Conservation (phyloP, 2,888 invertebrate species). For the Odontocerum albicorne region DNA sequence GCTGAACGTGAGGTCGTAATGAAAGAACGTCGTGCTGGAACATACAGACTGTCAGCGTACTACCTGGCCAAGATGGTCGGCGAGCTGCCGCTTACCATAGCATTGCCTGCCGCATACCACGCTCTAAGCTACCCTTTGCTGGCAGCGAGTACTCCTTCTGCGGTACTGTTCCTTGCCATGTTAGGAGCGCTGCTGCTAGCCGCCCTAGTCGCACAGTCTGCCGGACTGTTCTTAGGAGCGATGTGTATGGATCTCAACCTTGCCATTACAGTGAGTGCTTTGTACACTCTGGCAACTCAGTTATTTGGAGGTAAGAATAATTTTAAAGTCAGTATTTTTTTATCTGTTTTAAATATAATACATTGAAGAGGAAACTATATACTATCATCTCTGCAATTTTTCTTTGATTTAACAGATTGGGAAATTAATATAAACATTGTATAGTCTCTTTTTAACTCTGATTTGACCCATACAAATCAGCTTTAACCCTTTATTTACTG, state of each 20-base stretch:
- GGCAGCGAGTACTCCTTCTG: slow-evolving; percentile 49
- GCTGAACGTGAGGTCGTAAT: slow-evolving; percentile 77
- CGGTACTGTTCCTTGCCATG: slow-evolving; percentile 68
- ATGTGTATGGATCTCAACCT: slow-evolving; percentile 77
- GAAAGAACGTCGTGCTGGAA: slow-evolving; percentile 76
- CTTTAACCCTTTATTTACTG: no score
- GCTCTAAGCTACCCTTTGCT: slow-evolving; percentile 77
- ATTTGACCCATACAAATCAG: no score
- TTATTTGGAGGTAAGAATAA: slow-evolving; percentile 61
- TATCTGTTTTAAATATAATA: no score
- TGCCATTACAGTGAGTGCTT: slow-evolving; percentile 74
- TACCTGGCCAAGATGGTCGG: slow-evolving; percentile 82
- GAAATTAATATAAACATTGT: no score
- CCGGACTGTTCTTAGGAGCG: slow-evolving; percentile 78
- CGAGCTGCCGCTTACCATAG: slow-evolving; percentile 73
- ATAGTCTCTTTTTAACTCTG: no score
- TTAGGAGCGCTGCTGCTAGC: slow-evolving; percentile 69
- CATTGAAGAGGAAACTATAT: no score
- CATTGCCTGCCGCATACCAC: slow-evolving; percentile 74
- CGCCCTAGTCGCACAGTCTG: slow-evolving; percentile 75
- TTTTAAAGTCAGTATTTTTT: no score
- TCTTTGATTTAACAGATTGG: no score
- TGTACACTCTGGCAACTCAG: slow-evolving; percentile 76
- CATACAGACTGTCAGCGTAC: slow-evolving; percentile 77
- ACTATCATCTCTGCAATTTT: no score